A percentile compares a stretch with the other conserved stretches of the same genome.
Conservation (phyloP, 1,140 invertebrate genomes). For the Calephelis nemesis region DNA sequence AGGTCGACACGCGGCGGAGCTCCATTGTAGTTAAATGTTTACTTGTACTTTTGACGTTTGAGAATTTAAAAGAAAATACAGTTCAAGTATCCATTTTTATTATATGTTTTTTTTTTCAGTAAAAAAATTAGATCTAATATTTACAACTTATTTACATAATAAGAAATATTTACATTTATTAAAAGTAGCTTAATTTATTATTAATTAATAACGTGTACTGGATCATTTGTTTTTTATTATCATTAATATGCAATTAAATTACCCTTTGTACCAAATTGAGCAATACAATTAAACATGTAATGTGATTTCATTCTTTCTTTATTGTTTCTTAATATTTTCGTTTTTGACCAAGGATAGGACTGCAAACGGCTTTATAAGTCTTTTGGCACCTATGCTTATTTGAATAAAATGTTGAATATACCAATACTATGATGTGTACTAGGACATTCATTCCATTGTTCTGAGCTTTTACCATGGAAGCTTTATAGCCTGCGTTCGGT, state of each 20-base stretch:
- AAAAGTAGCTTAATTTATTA: neutral
- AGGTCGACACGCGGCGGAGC: too few species aligned
- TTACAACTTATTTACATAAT: conserved; percentile 7
- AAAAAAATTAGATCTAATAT: neutral
- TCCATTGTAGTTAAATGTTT: too few species aligned
- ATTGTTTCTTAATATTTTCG: neutral
- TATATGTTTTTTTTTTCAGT: conserved; percentile 6
- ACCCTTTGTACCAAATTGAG: conserved; percentile 7
- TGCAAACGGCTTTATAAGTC: too few species aligned
- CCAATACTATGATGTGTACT: too few species aligned
- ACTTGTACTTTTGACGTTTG: too few species aligned
- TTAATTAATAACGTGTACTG: conserved; percentile 1
- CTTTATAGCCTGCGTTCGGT: too few species aligned
- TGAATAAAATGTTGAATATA: too few species aligned
- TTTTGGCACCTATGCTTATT: too few species aligned
- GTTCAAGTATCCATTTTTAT: neutral
- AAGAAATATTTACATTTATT: conserved; percentile 1
- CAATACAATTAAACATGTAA: neutral
- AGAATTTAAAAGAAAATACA: neutral
- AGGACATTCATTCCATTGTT: too few species aligned
- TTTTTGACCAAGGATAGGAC: too few species aligned
- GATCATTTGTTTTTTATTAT: neutral
- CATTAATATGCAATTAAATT: neutral
- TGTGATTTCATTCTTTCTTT: neutral
- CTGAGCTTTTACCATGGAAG: too few species aligned